A percentile compares a stretch with the other conserved stretches of the same genome.
These are phyloP conservation scores for Bradypodion pumilum DNA, from an alignment of 2,797 vertebrate genomes.

Conservation along the genomic window DNA sequence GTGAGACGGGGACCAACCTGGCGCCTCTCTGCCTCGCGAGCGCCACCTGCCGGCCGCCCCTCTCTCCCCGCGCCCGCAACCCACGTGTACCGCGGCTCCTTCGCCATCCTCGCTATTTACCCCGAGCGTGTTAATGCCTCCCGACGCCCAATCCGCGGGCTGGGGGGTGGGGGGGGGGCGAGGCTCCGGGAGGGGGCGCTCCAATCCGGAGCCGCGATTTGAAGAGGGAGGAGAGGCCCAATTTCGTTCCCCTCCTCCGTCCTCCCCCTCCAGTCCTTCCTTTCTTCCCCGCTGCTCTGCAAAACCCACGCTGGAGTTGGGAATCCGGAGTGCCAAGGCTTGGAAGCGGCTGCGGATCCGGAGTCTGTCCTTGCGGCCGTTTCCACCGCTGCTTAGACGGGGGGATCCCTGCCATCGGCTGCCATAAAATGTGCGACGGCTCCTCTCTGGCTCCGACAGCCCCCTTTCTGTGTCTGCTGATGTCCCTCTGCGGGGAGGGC, in stretches of 20 bases:
- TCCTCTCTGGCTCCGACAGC: conserved; percentile 63
- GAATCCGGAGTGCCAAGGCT: too few species aligned
- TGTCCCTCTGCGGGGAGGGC: conserved; percentile 75
- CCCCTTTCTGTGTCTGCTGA: conserved; percentile 72
- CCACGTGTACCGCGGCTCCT: conserved; percentile 80
- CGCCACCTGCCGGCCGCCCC: conserved; percentile 56
- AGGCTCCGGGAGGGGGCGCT: rapidly evolving
- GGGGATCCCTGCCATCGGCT: conserved; percentile 53
- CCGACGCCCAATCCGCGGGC: conserved; percentile 60
- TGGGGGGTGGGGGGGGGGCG: too few species aligned
- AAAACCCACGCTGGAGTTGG: conserved; percentile 78
- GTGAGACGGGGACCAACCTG: rapidly evolving
- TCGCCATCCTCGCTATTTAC: conserved; percentile 60
- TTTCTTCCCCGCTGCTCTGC: neutral
- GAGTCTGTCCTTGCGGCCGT: too few species aligned
- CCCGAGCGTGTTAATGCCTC: conserved; percentile 15
- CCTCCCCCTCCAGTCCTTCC: too few species aligned
- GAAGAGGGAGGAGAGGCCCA: neutral
- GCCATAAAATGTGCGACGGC: conserved; percentile 79
- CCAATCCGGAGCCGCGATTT: conserved; percentile 52
- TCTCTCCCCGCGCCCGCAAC: conserved; percentile 60
- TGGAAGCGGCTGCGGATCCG: too few species aligned
- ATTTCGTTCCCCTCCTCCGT: too few species aligned
- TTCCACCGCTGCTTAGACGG: too few species aligned
- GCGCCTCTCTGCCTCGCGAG: conserved; percentile 10